Conservation (phyloP, 2,113 vertebrate genomes). For the Actenoides lindsayi region DNA sequence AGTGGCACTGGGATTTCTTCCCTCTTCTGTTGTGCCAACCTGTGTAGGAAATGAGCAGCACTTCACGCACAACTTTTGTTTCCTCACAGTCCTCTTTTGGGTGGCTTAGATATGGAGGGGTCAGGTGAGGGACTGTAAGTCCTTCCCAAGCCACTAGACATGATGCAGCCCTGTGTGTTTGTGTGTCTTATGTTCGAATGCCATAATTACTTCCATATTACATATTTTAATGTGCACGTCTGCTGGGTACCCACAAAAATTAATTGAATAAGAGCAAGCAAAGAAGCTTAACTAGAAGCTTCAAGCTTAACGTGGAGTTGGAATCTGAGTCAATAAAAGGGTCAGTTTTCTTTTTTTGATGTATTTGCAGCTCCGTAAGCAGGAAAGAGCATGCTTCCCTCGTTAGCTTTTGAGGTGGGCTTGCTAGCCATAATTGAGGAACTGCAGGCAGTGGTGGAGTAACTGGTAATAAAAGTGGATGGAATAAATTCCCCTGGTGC, state of each 20-base stretch:
- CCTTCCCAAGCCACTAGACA: not conserved
- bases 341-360: not conserved
- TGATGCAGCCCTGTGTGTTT: not conserved
- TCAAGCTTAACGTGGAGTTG: not conserved
- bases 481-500: not conserved
- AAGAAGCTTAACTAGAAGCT: constrained; percentile 1
- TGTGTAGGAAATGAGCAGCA: not conserved
- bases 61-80: not conserved
- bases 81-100: not conserved
- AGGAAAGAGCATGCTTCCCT: not conserved
- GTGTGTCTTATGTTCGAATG: not conserved
- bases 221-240: not conserved
- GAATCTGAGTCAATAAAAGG: constrained; percentile 7
- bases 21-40: not conserved
- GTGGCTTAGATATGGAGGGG: not conserved
- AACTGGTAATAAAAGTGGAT: not conserved
- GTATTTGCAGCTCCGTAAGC: not conserved
- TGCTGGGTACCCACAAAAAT: not conserved
- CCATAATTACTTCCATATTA: not conserved
- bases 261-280: not conserved
- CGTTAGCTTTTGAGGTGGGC: not conserved
- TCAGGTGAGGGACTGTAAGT: not conserved
- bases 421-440: not conserved
- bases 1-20: not conserved
- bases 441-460: not conserved